phyloP scores from a whole-genome alignment of 1,140 invertebrate species.

The Dendroctonus ponderosae region DNA sequence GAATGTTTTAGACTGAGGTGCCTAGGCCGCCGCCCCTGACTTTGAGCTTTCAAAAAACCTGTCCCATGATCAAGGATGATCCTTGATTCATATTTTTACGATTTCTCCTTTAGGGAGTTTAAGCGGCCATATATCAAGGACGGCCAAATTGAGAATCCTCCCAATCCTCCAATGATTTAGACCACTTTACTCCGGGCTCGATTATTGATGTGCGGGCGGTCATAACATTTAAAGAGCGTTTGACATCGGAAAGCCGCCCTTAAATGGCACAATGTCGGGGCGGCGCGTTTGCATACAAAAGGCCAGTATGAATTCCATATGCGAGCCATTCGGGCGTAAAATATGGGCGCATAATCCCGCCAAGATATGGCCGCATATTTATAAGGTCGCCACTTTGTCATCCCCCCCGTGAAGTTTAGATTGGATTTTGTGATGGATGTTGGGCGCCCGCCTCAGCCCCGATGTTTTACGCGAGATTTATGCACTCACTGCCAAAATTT shows the following conservation, averaged over 20 bases:
- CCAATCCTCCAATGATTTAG: conserved; percentile 31
- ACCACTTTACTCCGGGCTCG: conserved; percentile 8
- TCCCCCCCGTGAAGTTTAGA: conserved; percentile 48
- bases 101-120: conserved; percentile 23
- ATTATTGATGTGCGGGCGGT: conserved; percentile 2
- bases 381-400: conserved; percentile 51
- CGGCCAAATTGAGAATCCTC: conserved; percentile 20
- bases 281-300: conserved; percentile 9
- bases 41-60: background rate
- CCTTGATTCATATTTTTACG: conserved; percentile 33
- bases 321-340: conserved; percentile 37
- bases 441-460: background rate
- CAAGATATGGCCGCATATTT: conserved; percentile 51
- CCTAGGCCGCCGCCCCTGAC: background rate
- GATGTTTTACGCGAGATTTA: conserved; percentile 25
- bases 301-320: conserved; percentile 17
- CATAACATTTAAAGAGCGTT: too few relatives aligned
- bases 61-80: background rate
- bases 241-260: background rate
- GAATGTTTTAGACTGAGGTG: background rate
- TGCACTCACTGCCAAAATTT: conserved; percentile 24
- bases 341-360: conserved; percentile 49
- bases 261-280: background rate
- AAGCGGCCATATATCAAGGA: conserved; percentile 18
- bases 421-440: conserved; percentile 49